Evolutionary conservation across 2,888 invertebrate genomes (phyloP), one percentile per base, ranked within the genome.

Genomic region (Cetonia aurata): DNA sequence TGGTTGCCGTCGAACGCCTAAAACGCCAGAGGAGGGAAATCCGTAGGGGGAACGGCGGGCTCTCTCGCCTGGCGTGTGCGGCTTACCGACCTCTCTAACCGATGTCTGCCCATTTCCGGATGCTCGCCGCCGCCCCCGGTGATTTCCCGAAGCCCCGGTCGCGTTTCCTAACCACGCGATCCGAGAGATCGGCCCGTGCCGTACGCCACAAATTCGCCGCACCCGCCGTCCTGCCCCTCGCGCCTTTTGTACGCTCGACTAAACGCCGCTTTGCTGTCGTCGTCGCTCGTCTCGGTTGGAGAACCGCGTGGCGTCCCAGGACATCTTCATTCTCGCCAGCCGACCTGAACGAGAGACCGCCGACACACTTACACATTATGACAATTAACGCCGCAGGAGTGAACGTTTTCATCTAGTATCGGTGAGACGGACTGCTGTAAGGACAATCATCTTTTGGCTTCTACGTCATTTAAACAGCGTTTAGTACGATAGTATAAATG

Each of bases 101-200:
- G 80, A 81, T 81, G 80, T 82, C 81, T 81, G 81, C 80, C 81
- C 81, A 80, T 81, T 81, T 81, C 80, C 80, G 79, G 80, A 48
- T 48, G 62, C 62, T 50, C 37, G 46, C n/a, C 75, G 37, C 10
- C 37, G 37, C 37, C 37, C 37, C 37, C 77, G 74, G 76, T 77
- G 79, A 80, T 71, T 79, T 80, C 80, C 80, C 80, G 76, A 79
- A 79, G 79, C 80, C 80, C 80, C 80, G 76, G 78, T 79, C 78
- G 79, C 79, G 79, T 71, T 80, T 80, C 78, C 80, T 79, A 77
- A 78, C 78, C 79, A 80, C 81, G 79, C 78, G 79, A 79, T 75
- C 78, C 77, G 77, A 76, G 76, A 77, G 50, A 41, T 52, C 79
- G 80, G 78, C 80, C 79, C 80, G 80, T 80, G 80, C 44, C 67